phyloP scores from a whole-genome alignment of 2,888 invertebrate species.

The Pasiphila rectangulata region DNA sequence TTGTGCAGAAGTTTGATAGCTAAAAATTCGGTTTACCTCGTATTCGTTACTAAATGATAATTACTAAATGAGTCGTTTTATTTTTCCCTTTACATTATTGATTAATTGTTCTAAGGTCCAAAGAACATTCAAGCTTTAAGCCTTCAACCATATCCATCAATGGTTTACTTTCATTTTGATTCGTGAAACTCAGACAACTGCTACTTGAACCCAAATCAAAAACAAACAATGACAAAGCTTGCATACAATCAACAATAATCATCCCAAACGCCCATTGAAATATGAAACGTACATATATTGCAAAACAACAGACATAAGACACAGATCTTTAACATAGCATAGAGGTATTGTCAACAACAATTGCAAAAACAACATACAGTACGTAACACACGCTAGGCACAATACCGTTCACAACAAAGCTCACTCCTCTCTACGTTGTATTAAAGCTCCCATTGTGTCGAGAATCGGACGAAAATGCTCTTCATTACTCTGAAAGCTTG shows the following conservation, averaged over 20 bases:
- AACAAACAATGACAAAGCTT: background rate
- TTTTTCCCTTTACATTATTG: too few relatives aligned
- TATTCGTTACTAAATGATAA: too few relatives aligned
- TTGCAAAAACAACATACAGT: constrained; percentile 67
- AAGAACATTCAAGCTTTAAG: too few relatives aligned
- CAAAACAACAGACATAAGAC: constrained; percentile 43
- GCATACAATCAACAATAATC: background rate
- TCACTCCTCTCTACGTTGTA: constrained; percentile 77
- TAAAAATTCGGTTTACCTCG: too few relatives aligned
- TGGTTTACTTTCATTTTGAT: too few relatives aligned
- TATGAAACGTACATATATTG: constrained; percentile 23
- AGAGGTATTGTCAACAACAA: constrained; percentile 63
- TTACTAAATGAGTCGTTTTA: too few relatives aligned
- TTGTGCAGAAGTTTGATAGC: too few relatives aligned
- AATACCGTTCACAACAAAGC: constrained; percentile 69
- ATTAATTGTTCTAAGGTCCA: too few relatives aligned
- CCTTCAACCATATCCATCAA: too few relatives aligned
- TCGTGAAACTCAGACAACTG: too few relatives aligned
- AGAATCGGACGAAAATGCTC: constrained; percentile 82
- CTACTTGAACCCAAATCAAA: background rate
- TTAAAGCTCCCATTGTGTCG: constrained; percentile 74
- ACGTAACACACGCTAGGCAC: constrained; percentile 71
- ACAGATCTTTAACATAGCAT: constrained; percentile 45
- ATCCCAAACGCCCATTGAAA: constrained; percentile 13
- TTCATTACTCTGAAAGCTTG: constrained; percentile 82